These are phyloP conservation scores for Neogale vison DNA, from an alignment of 2,113 vertebrate genomes.

Conservation along the genomic window DNA sequence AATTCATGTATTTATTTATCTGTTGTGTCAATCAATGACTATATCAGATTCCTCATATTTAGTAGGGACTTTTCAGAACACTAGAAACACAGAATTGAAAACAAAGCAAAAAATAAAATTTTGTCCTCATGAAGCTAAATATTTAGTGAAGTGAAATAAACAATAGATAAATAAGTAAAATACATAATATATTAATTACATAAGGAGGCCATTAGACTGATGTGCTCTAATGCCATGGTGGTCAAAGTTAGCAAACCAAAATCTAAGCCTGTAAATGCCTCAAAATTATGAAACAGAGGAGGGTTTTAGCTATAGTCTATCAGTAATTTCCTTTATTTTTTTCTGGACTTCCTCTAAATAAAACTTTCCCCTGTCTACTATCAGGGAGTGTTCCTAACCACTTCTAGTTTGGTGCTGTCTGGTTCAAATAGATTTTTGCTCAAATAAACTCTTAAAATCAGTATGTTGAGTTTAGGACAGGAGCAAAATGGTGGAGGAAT, in stretches of 20 bases:
- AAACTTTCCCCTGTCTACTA: neutral
- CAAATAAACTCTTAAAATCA: neutral
- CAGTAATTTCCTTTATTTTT: neutral
- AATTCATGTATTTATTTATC: neutral
- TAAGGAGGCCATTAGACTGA: neutral
- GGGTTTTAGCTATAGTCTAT: neutral
- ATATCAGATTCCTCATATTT: neutral
- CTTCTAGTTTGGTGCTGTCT: neutral
- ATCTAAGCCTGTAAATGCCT: neutral
- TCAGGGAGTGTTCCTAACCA: neutral
- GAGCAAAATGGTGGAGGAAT: too few relatives aligned
- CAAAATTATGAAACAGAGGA: neutral
- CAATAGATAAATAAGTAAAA: neutral
- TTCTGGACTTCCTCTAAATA: neutral
- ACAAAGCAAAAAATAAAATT: neutral
- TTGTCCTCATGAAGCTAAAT: neutral
- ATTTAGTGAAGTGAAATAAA: neutral
- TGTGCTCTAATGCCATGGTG: neutral
- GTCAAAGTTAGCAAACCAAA: neutral
- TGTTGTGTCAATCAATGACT: neutral
- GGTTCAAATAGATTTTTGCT: neutral
- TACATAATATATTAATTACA: neutral
- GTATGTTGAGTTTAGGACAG: neutral
- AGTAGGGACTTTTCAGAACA: too few relatives aligned
- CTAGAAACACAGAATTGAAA: neutral